A percentile compares a stretch with the other conserved stretches of the same genome.
Evolutionary conservation across 2,797 vertebrate species (phyloP).

Genomic region (Catharus ustulatus): DNA sequence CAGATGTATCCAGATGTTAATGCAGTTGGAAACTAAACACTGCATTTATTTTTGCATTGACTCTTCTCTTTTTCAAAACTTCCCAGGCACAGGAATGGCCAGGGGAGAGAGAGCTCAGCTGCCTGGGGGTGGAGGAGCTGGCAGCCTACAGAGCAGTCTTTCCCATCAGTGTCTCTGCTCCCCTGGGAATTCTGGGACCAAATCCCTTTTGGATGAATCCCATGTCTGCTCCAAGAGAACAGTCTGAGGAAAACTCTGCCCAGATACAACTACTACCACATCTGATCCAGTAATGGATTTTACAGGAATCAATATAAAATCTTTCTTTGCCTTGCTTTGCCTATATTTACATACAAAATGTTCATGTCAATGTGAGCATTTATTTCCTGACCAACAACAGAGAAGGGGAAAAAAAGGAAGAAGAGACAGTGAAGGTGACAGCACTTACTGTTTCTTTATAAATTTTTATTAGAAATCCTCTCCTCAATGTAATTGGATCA

Average conservation of each 20-base stretch:
- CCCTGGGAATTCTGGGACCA: not conserved
- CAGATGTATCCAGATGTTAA: constrained; percentile 18
- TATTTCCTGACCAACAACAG: not conserved
- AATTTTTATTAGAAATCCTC: not conserved
- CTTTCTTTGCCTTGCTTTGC: not conserved
- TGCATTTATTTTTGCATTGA: not conserved
- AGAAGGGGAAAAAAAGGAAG: rapidly evolving
- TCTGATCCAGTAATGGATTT: not conserved
- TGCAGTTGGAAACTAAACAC: not conserved
- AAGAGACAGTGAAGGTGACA: not conserved
- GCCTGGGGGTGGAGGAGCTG: not conserved
- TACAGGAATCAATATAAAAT: not conserved
- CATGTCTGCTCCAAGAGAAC: not conserved
- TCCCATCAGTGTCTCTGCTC: not conserved
- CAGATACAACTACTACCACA: not conserved
- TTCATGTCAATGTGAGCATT: not conserved
- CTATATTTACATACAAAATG: not conserved
- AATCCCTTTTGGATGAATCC: not conserved
- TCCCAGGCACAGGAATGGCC: not conserved
- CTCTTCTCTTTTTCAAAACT: not conserved
- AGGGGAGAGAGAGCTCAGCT: not conserved
- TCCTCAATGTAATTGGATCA: not conserved
- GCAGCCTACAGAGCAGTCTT: not conserved
- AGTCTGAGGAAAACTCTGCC: not conserved
- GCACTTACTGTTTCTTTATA: not conserved